Evolutionary conservation across 2,113 vertebrate species (phyloP).

Genomic region (Himantopus leucocephalus): DNA sequence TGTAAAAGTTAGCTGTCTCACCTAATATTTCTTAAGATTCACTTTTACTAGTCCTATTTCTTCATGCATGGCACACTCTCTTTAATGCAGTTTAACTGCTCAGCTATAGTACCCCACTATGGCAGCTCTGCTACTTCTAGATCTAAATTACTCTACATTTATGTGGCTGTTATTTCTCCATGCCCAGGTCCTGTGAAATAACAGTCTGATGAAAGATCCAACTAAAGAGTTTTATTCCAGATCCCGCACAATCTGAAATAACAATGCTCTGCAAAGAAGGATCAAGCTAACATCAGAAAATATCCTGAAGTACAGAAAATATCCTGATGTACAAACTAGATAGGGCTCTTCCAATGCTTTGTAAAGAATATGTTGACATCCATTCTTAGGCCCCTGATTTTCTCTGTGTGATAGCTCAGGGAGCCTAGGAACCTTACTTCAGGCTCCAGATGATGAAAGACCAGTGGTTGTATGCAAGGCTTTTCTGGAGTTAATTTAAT

Average conservation of each 20-base stretch:
- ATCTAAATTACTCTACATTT: background rate
- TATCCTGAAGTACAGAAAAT: background rate
- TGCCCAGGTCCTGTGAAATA: background rate
- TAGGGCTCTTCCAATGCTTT: background rate
- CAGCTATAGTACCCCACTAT: background rate
- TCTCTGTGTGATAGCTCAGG: background rate
- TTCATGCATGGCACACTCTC: background rate
- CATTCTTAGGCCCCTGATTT: background rate
- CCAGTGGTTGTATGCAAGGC: background rate
- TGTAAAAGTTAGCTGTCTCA: background rate
- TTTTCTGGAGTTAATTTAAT: background rate
- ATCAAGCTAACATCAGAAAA: background rate
- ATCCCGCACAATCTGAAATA: background rate
- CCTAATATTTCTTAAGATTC: background rate
- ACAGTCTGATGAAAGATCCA: background rate
- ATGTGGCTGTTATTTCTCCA: background rate
- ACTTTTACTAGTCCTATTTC: background rate
- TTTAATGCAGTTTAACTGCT: background rate
- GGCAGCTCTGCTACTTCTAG: background rate
- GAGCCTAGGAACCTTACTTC: background rate
- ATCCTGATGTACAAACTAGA: background rate
- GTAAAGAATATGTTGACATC: background rate
- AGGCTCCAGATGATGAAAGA: background rate
- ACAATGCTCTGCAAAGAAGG: background rate
- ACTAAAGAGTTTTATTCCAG: background rate